Evolutionary conservation across 2,888 invertebrate genomes (phyloP).

Genomic region (Diaperis boleti): DNA sequence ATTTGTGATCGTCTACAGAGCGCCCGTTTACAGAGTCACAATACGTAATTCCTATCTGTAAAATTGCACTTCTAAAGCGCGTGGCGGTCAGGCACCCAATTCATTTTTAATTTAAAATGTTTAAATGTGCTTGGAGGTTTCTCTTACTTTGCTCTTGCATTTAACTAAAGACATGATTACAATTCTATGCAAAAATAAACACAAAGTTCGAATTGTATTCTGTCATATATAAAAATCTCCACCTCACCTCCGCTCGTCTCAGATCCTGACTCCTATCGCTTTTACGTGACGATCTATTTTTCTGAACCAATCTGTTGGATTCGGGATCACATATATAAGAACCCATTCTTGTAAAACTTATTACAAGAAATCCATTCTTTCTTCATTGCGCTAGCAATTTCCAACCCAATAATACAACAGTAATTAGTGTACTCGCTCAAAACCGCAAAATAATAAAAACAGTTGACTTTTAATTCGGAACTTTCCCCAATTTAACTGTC

Average conservation of each 20-base stretch:
- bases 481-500: conserved; percentile 14
- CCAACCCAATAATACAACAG: too few relatives aligned
- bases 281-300: conserved; percentile 41
- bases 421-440: neutral
- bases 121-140: too few relatives aligned
- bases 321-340: conserved; percentile 32
- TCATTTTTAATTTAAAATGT: too few relatives aligned
- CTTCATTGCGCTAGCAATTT: neutral
- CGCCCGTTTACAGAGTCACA: conserved; percentile 4
- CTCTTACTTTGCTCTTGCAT: too few relatives aligned
- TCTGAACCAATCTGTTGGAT: conserved; percentile 31
- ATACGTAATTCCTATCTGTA: conserved; percentile 31
- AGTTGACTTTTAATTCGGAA: conserved; percentile 8
- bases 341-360: neutral
- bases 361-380: neutral
- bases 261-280: conserved; percentile 33
- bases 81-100: too few relatives aligned
- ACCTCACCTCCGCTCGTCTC: conserved; percentile 32
- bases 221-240: conserved; percentile 40
- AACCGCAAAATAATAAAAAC: neutral
- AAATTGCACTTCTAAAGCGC: too few relatives aligned
- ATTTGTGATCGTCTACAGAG: too few relatives aligned
- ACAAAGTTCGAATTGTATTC: too few relatives aligned
- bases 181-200: too few relatives aligned
- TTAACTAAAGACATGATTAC: too few relatives aligned